These are phyloP conservation scores for Archips xylosteana DNA, from an alignment of 2,888 invertebrate genomes.

Conservation along the genomic window DNA sequence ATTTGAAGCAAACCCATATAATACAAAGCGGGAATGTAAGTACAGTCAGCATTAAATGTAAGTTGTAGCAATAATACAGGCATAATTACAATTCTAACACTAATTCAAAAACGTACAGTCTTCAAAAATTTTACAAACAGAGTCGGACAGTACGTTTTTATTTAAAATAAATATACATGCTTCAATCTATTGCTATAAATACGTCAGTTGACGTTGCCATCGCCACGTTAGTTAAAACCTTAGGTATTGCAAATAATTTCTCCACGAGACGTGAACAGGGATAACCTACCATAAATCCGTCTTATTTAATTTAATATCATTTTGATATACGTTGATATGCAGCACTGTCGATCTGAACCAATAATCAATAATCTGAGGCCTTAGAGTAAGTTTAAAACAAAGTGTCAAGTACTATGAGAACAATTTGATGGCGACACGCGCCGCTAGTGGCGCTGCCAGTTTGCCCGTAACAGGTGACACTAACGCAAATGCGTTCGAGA, in stretches of 20 bases:
- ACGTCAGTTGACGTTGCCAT: neutral
- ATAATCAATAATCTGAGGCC: too few species aligned
- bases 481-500: too few species aligned
- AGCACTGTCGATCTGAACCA: constrained; percentile 49
- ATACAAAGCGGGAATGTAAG: constrained; percentile 18
- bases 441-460: too few species aligned
- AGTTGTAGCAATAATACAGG: constrained; percentile 31
- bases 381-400: too few species aligned
- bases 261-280: neutral
- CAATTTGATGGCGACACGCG: too few species aligned
- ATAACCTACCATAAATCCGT: neutral
- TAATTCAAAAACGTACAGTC: constrained; percentile 10
- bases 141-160: neutral
- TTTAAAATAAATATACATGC: neutral
- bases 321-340: constrained; percentile 70
- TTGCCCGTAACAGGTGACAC: too few species aligned
- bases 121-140: neutral
- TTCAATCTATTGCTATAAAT: constrained; percentile 5
- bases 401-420: too few species aligned
- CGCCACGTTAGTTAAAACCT: neutral
- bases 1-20: neutral
- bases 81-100: constrained; percentile 33
- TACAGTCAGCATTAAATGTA: constrained; percentile 17
- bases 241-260: constrained; percentile 26
- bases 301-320: constrained; percentile 44